phyloP scores from a whole-genome alignment of 1,140 invertebrate genomes.

The Nautilus pompilius region DNA sequence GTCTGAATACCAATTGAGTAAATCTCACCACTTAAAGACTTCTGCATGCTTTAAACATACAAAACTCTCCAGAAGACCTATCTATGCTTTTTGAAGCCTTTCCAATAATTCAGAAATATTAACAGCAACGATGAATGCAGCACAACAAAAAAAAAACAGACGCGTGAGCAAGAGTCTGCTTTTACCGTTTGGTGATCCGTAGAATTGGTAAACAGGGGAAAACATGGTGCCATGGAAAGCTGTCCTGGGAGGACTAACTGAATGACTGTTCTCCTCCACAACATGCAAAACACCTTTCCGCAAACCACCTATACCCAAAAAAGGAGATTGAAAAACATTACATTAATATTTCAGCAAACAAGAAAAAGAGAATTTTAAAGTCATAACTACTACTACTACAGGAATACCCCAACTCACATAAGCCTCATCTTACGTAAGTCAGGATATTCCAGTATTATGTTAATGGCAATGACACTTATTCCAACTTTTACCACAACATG shows the following conservation, averaged over 20 bases:
- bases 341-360: too few species aligned
- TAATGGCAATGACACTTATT: not conserved
- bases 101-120: not conserved
- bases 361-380: not conserved
- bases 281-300: conserved; percentile 3
- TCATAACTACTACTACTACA: not conserved
- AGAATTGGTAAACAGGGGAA: conserved; percentile 23
- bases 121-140: not conserved
- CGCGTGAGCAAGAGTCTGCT: not conserved
- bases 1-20: too few species aligned
- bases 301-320: not conserved
- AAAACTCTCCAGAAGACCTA: not conserved
- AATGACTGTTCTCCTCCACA: conserved; percentile 12
- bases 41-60: too few species aligned
- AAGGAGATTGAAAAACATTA: not conserved
- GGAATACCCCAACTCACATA: not conserved
- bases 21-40: too few species aligned
- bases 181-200: not conserved
- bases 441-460: not conserved
- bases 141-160: not conserved
- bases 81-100: not conserved
- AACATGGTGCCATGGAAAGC: conserved; percentile 25
- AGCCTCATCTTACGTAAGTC: not conserved
- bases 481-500: not conserved
- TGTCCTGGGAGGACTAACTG: conserved; percentile 20